Base-by-base conservation (phyloP, 2,797 vertebrate genomes). In the Rhinatrema bivittatum region DNA sequence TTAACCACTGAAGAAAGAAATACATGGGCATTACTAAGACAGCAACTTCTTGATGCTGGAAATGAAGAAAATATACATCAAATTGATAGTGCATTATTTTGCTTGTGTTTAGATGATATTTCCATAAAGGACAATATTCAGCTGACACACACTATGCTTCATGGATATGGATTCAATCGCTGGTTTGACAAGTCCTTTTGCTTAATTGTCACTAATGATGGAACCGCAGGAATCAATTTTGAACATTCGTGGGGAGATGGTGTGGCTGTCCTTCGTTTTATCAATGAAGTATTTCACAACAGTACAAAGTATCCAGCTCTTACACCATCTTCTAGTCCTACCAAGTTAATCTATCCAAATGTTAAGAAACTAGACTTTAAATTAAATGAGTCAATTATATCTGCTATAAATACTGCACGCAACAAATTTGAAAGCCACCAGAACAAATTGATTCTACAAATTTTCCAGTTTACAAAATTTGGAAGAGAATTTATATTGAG, bases 311-410 rank as follows among this genome's bases (percentile, higher is more conserved):
- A 34, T 5, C 39, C 48, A 11, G 38, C 32, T 25, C 6, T 42
- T 20, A 4, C 40, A 14, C 42, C 47, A 32, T 20, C 34, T 11
- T 20, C 42, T n/a, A 38, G 28, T 25, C 31, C 43, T 22, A 13
- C 23, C 12, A 16, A 41, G 6, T 12, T 49, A 15, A 32, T 36
- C 36, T 20, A 39, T 33, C 7, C 39, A 35, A 20, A 25, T 12
- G 56, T 38, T 15, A 43, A 48, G 28, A 52, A 41, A 16, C 45
- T 57, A 19, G 27, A 58, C 13, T 57, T 58, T 39, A 36, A 36
- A 38, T 7, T 53, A 20, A 31, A 22, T 14, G n/a, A 35, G 6
- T 34, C 41, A 35, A 20, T 46, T 32, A 25, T 21, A 21, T 29
- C 41, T 37, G 49, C 43, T 20, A 42, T 61, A 25, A 41, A 6